These are phyloP conservation scores for Drosophila pseudoobscura DNA, from an alignment of 1,140 invertebrate species.

Conservation along the genomic window DNA sequence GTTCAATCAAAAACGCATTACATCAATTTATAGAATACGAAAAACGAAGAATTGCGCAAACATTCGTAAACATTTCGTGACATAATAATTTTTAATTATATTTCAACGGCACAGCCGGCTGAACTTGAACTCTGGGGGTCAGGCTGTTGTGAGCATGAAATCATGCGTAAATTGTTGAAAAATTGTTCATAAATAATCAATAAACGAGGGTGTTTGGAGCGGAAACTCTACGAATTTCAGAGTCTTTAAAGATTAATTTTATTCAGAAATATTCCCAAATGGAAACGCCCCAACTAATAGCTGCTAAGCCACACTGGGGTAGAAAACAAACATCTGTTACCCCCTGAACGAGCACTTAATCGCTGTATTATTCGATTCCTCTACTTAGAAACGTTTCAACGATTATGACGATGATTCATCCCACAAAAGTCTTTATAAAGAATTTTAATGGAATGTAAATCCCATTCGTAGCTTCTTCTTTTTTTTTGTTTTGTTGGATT, in stretches of 20 bases:
- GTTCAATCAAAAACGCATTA: conserved; percentile 75
- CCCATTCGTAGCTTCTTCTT: conserved; percentile 26
- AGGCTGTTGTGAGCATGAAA: conserved; percentile 27
- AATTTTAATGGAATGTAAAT: conserved; percentile 28
- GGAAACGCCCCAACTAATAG: too few species aligned
- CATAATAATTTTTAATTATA: conserved; percentile 76
- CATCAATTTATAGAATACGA: conserved; percentile 54
- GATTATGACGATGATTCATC: conserved; percentile 34
- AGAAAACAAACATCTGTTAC: neutral
- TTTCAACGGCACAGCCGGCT: conserved; percentile 28
- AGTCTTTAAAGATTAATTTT: too few species aligned
- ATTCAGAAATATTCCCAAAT: too few species aligned
- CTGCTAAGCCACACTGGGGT: too few species aligned
- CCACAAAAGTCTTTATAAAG: conserved; percentile 20
- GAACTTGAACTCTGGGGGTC: conserved; percentile 70
- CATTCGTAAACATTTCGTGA: conserved; percentile 63
- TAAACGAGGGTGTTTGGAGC: conserved; percentile 15
- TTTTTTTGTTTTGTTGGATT: conserved; percentile 4
- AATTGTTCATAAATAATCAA: conserved; percentile 55
- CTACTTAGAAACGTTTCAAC: conserved; percentile 2
- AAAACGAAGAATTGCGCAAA: conserved; percentile 36
- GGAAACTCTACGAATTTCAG: too few species aligned
- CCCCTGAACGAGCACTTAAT: neutral
- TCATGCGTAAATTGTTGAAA: conserved; percentile 45
- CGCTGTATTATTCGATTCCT: conserved; percentile 2